Base-by-base conservation (phyloP, 92 coral and sea anemone genomes). In the Umimayanthus kanabou region DNA sequence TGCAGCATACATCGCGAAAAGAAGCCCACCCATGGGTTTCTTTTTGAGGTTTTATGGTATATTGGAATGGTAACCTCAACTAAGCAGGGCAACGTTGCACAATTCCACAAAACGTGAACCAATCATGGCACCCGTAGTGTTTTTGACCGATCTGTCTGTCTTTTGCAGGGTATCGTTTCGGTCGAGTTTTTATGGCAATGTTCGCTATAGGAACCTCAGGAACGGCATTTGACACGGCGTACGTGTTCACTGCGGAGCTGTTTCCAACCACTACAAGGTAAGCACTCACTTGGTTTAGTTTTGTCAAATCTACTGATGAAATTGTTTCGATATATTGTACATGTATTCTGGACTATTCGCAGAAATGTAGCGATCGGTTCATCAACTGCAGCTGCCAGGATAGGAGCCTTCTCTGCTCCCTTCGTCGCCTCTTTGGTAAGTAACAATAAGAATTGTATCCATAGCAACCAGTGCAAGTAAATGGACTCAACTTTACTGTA, bases 241-340 rank as follows among this genome's bases (percentile, higher is more conserved):
- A 89, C 65, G 81, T 89, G n/a, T 88, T 79, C 39, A 88, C 89
- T 30, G 92, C 92, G 11, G 92, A 89, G 82, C 65, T 89, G 37
- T 85, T 89, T 40, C 92, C 92, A 26, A 89, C 92, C 10, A 89
- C 92, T 11, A 83, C 79, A 28, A 89, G 92, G 92, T 89, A 65
- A 25, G 26, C 79, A 11, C 72, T 45, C 49, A 47, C 50, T 47
- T 47, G 50, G 50, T 47, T 47, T 33, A 33, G 37, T 33, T 33
- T 33, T 47, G 50, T 47, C 18, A 53, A 53, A 47, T 10, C 9
- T 47, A 47, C 58, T 53, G 58, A 53, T 53, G 58, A 50, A 50
- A 50, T 50, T 50, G 57, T 50, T 50, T 50, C 57, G 57, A 50
- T 2, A 50, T 53, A 53, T 18, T 53, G 58, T 53, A 53, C 50